These are phyloP conservation scores for Arizona elegans DNA, from an alignment of 2,113 vertebrate species.

Conservation along the genomic window DNA sequence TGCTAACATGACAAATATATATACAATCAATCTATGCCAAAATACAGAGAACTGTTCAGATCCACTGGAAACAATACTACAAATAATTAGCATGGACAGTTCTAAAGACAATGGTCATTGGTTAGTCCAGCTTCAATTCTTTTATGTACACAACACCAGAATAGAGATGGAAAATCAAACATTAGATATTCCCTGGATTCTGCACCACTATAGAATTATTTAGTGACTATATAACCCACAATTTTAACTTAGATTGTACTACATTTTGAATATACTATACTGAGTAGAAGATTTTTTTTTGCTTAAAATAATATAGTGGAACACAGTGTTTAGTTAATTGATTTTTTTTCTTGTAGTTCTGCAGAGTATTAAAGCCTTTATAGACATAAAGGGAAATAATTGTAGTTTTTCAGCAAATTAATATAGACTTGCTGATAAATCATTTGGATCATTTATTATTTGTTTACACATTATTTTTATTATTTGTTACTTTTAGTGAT, in stretches of 20 bases:
- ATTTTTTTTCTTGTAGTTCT: neutral
- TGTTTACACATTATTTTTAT: neutral
- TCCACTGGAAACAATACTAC: too few species aligned
- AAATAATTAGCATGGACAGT: too few species aligned
- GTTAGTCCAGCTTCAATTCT: neutral
- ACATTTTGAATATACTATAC: neutral
- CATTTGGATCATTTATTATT: neutral
- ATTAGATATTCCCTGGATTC: neutral
- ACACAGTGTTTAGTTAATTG: neutral
- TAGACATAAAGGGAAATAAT: neutral
- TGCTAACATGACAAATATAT: too few species aligned
- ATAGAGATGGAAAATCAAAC: neutral
- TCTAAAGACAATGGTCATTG: too few species aligned
- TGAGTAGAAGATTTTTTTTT: neutral
- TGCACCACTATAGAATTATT: neutral
- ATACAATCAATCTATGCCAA: too few species aligned
- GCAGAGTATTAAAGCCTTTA: neutral
- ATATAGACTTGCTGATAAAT: neutral
- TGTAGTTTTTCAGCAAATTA: neutral
- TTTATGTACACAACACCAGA: neutral
- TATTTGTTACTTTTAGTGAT: neutral
- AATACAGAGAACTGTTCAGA: too few species aligned
- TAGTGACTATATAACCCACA: neutral
- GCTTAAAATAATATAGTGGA: neutral
- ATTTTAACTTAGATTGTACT: neutral